A percentile compares a stretch with the other conserved stretches of the same genome.
These are phyloP conservation scores for Novumbra hubbsi DNA, from an alignment of 2,797 vertebrate species.

Conservation along the genomic window DNA sequence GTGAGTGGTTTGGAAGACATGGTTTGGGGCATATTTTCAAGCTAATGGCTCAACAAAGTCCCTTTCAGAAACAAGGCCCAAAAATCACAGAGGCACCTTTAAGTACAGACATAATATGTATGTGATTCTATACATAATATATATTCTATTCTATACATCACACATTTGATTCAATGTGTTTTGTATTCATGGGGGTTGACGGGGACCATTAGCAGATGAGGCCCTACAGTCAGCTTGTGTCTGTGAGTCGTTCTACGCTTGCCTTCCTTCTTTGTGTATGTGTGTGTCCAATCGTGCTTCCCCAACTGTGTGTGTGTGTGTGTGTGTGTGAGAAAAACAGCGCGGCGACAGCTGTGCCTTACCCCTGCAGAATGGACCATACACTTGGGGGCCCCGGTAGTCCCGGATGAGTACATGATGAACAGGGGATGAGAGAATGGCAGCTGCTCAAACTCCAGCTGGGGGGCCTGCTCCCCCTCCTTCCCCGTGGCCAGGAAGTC, in stretches of 20 bases:
- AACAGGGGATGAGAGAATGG: conserved; percentile 91
- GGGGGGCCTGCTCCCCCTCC: conserved; percentile 83
- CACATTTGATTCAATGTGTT: background rate
- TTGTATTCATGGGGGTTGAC: background rate
- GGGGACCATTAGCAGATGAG: background rate
- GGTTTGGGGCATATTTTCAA: too few species aligned
- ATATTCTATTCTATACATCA: background rate
- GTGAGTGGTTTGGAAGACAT: too few species aligned
- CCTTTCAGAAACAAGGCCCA: too few species aligned
- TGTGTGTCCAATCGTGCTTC: conserved; percentile 1
- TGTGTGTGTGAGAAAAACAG: background rate
- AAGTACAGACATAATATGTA: too few species aligned
- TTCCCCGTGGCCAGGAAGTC: conserved; percentile 84
- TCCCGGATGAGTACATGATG: conserved; percentile 96
- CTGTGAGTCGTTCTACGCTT: background rate
- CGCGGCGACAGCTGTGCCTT: conserved; percentile 46
- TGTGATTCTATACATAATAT: too few species aligned
- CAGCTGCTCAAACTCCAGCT: conserved; percentile 97
- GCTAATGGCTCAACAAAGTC: too few species aligned
- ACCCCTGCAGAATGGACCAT: conserved; percentile 99
- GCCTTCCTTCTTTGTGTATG: conserved; percentile 9
- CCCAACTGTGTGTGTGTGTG: conserved; percentile 4
- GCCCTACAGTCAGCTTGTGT: background rate
- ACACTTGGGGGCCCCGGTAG: conserved; percentile 94
- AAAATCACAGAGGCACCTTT: too few species aligned